phyloP scores from a whole-genome alignment of 2,113 vertebrate species.

The Ptychochromis oligacanthus region DNA sequence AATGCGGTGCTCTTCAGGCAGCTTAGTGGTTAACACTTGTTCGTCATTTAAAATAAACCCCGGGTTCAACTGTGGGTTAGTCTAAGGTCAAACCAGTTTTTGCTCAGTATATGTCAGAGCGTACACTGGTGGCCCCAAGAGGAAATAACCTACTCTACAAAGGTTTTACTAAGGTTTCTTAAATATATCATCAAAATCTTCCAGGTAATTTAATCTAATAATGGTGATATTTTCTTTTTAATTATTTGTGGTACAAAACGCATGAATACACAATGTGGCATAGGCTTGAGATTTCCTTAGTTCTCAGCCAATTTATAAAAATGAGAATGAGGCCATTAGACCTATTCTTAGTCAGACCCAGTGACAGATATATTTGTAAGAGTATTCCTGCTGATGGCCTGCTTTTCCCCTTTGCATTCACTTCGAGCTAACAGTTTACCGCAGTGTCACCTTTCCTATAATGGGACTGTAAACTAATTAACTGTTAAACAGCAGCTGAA shows the following conservation, averaged over 20 bases:
- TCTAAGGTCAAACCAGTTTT: background rate
- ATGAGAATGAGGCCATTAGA: slow-evolving; percentile 58
- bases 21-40: background rate
- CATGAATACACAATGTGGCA: slow-evolving; percentile 11
- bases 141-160: background rate
- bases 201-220: background rate
- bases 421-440: slow-evolving; percentile 7
- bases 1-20: background rate
- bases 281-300: background rate
- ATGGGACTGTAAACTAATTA: background rate
- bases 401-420: slow-evolving; percentile 36
- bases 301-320: slow-evolving; percentile 43
- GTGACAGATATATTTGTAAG: slow-evolving; percentile 57
- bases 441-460: slow-evolving; percentile 12
- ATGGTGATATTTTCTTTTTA: background rate
- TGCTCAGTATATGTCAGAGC: too few relatives aligned
- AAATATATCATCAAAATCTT: background rate
- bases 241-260: background rate
- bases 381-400: slow-evolving; percentile 40
- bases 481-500: background rate
- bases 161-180: background rate
- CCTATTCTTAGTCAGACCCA: slow-evolving; percentile 68
- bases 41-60: background rate
- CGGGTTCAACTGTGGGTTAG: background rate
- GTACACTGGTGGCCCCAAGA: background rate